Conservation (phyloP, 2,113 vertebrate genomes). For the Corydoras sp. region DNA sequence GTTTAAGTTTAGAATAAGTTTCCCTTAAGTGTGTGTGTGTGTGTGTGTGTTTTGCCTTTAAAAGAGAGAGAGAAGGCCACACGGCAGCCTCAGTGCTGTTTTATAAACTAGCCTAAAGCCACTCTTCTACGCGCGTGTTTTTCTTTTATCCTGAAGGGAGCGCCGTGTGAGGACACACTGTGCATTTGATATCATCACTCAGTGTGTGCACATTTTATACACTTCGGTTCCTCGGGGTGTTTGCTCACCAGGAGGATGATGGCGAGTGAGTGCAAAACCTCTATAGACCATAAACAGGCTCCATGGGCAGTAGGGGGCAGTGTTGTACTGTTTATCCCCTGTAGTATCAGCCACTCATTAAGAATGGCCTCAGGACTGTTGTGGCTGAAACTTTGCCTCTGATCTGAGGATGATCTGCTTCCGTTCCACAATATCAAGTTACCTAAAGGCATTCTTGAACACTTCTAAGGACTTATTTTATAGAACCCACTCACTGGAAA, state of each 20-base stretch:
- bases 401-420: too few species aligned
- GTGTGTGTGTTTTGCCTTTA: constrained; percentile 1
- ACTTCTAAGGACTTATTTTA: too few species aligned
- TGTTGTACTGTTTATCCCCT: constrained; percentile 27
- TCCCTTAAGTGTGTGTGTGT: background rate
- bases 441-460: too few species aligned
- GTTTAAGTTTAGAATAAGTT: background rate
- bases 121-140: constrained; percentile 49
- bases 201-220: constrained; percentile 12
- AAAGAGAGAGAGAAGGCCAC: background rate
- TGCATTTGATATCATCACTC: background rate
- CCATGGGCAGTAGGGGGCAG: constrained; percentile 30
- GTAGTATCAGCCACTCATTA: too few species aligned
- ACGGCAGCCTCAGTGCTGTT: constrained; percentile 31
- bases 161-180: constrained; percentile 24
- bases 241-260: constrained; percentile 28
- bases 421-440: too few species aligned
- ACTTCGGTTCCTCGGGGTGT: constrained; percentile 36
- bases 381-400: too few species aligned
- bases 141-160: constrained; percentile 49
- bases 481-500: too few species aligned
- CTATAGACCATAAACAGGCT: background rate
- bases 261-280: constrained; percentile 44
- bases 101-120: constrained; percentile 43
- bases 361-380: too few species aligned